Evolutionary conservation across 2,113 vertebrate species (phyloP).

Genomic region (Sylvia atricapilla): DNA sequence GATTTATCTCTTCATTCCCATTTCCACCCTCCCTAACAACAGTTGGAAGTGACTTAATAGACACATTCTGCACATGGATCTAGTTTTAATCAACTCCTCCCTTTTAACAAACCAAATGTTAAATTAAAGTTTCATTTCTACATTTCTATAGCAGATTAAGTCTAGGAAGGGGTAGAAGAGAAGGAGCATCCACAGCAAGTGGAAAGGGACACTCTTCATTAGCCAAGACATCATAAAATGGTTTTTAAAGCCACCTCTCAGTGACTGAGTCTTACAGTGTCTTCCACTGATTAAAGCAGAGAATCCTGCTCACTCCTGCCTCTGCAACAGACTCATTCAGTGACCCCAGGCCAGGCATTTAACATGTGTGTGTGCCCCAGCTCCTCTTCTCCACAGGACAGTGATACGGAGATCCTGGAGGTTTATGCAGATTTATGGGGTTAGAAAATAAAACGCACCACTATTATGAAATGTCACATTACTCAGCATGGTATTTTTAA

Average conservation of each 20-base stretch:
- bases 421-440: neutral
- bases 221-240: neutral
- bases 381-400: neutral
- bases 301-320: neutral
- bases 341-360: neutral
- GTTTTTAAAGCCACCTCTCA: neutral
- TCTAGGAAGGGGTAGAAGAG: neutral
- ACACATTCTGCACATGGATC: neutral
- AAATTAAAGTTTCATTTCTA: neutral
- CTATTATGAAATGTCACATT: neutral
- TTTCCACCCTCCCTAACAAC: neutral
- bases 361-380: neutral
- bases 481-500: conserved; percentile 20
- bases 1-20: neutral
- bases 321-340: neutral
- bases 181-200: neutral
- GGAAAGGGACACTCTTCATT: neutral
- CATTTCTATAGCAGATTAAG: neutral
- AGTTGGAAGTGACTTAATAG: neutral
- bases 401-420: neutral
- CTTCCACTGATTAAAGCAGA: neutral
- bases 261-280: neutral
- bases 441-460: conserved; percentile 7
- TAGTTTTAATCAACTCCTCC: neutral
- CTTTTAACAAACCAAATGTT: neutral